Evolutionary conservation across 2,113 vertebrate genomes (phyloP), one percentile per base, ranked within the genome.

Genomic region (Thermophis baileyi): DNA sequence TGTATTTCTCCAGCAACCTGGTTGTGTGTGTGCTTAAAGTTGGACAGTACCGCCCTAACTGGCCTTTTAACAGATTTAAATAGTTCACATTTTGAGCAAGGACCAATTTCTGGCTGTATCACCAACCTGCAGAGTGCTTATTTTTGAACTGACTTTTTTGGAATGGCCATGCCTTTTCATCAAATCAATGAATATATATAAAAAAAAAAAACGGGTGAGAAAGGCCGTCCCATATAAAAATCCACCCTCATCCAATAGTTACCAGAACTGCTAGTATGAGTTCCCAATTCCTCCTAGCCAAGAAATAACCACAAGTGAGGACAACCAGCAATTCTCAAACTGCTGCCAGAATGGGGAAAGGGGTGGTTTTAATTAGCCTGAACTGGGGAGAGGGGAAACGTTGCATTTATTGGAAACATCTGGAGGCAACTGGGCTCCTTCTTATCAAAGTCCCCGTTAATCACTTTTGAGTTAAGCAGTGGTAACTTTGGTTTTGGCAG

Each of bases 381-480:
- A 96, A 94, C 50, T 92, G 92, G 93, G 40, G 92, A 44, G 35
- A 40, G 74, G 74, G 35, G 74, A 44, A 44, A 81, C 7, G 18
- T 93, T 94, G 90, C 93, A 51, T 96, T 86, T 93, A 97, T 97
- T 96, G 87, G 91, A 97, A 97, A 92, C 97, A 97, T 96, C 89
- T 97, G 97, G 89, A 90, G 89, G 81, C 94, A 95, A 88, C 96
- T 0, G 91, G 88, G 81, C 95, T 93, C 92, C 94, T 95, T 94
- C 94, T 96, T 97, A 96, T 95, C 96, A 93, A 96, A 94, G 86
- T 89, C 49, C 91, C 89, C 0, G 0, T 86, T 95, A 96, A 97
- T 95, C 96, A 93, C 94, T 93, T 94, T 90, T 96, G 97, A 97
- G 94, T 96, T 95, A 94, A 89, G 1, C 89, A 69, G 91, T 35